Evolutionary conservation across 1,140 invertebrate species (phyloP).

Genomic region (Papilio polyxenes): DNA sequence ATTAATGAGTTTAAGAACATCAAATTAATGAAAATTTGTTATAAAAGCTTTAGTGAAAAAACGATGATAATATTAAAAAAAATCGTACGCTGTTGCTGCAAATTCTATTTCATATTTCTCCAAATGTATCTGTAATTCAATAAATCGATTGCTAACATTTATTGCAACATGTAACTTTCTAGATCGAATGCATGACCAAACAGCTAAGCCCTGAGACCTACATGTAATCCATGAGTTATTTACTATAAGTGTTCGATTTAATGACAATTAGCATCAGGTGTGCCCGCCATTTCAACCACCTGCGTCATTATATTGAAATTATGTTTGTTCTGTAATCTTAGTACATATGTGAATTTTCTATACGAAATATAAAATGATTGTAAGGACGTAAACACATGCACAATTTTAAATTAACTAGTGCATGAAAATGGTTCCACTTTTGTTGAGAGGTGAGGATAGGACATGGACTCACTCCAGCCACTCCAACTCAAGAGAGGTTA

Average conservation of each 20-base stretch:
- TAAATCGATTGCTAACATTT: not conserved
- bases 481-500: too few species aligned
- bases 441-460: too few species aligned
- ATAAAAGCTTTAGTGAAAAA: too few species aligned
- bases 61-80: not conserved
- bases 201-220: slow-evolving; percentile 16
- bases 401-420: too few species aligned
- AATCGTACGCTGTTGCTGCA: not conserved
- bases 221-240: slow-evolving; percentile 24
- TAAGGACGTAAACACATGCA: not conserved
- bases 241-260: slow-evolving; percentile 8
- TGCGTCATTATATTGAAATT: slow-evolving; percentile 12
- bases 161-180: not conserved
- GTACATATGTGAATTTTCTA: not conserved
- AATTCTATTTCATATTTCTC: not conserved
- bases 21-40: too few species aligned
- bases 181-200: not conserved
- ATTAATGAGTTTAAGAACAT: too few species aligned
- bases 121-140: not conserved
- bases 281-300: not conserved
- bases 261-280: slow-evolving; percentile 11
- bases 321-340: not conserved
- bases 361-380: not conserved
- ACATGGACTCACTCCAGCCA: too few species aligned
- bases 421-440: too few species aligned